A percentile compares a stretch with the other conserved stretches of the same genome.
Conservation (phyloP, 2,888 invertebrate genomes). For the Pachymerium ferrugineum region DNA sequence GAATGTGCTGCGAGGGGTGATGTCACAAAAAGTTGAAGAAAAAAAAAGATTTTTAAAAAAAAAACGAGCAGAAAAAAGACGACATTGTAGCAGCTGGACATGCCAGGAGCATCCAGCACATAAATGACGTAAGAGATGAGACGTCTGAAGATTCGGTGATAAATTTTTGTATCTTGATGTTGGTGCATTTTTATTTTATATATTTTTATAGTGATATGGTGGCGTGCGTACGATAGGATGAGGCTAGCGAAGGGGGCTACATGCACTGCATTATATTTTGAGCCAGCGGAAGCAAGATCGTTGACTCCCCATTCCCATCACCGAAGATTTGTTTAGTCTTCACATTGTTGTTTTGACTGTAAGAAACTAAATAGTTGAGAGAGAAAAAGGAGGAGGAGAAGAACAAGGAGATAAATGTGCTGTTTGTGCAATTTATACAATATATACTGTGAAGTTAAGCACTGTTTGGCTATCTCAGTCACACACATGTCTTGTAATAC, state of each 20-base stretch:
- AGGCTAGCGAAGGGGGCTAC: slow-evolving; percentile 1
- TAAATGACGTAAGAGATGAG: too few species aligned
- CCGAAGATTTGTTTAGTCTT: background rate
- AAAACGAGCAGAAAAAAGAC: background rate
- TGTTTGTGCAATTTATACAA: too few species aligned
- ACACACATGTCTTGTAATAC: too few species aligned
- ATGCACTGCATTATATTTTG: slow-evolving; percentile 1
- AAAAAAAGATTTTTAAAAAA: background rate
- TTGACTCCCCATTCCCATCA: slow-evolving; percentile 30
- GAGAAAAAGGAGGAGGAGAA: background rate
- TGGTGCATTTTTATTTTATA: background rate
- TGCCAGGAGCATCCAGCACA: background rate
- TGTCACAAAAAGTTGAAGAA: background rate
- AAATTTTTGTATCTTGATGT: background rate
- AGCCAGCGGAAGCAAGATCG: slow-evolving; percentile 27
- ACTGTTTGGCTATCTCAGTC: too few species aligned
- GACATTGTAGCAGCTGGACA: background rate
- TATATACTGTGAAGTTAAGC: too few species aligned
- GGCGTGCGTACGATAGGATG: slow-evolving; percentile 1
- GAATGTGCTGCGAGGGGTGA: slow-evolving; percentile 4
- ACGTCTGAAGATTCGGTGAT: background rate
- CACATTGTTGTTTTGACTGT: background rate
- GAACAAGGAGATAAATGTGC: background rate
- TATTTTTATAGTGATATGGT: background rate
- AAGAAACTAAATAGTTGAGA: slow-evolving; percentile 7